Evolutionary conservation across 2,888 invertebrate genomes (phyloP).

Genomic region (Hylaea fasciaria): DNA sequence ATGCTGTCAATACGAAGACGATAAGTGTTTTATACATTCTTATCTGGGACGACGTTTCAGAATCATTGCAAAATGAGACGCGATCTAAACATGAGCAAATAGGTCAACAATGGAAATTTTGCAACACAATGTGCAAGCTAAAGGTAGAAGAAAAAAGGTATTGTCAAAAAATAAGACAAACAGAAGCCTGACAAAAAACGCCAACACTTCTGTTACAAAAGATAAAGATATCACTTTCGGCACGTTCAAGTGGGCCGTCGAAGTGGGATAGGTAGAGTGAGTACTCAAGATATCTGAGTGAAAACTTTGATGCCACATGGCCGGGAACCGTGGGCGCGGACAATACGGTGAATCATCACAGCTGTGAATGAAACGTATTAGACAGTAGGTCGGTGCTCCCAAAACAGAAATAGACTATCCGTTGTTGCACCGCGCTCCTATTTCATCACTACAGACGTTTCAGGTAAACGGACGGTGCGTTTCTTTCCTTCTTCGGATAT

Average conservation of each 20-base stretch:
- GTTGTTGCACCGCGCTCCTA: constrained; percentile 57
- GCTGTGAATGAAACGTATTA: constrained; percentile 70
- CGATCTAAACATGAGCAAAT: constrained; percentile 36
- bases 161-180: constrained; percentile 29
- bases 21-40: constrained; percentile 18
- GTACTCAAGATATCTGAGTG: constrained; percentile 47
- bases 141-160: constrained; percentile 40
- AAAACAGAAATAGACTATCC: constrained; percentile 66
- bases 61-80: constrained; percentile 31
- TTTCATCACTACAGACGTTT: constrained; percentile 56
- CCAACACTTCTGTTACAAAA: constrained; percentile 48
- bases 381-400: constrained; percentile 72
- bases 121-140: constrained; percentile 34
- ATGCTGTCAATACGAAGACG: constrained; percentile 30
- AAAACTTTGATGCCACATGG: constrained; percentile 53
- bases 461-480: constrained; percentile 47
- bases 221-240: constrained; percentile 59
- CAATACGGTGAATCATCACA: constrained; percentile 74
- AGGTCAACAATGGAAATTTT: constrained; percentile 38
- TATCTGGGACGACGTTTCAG: constrained; percentile 17
- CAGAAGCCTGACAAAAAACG: constrained; percentile 37
- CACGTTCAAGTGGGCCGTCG: constrained; percentile 54
- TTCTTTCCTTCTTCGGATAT: constrained; percentile 28
- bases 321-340: constrained; percentile 61
- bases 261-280: constrained; percentile 28